Percentiles rank a stretch among this genome's conserved stretches.
These are phyloP conservation scores for Zosterops borbonicus DNA, from an alignment of 2,113 vertebrate species.

Conservation along the genomic window DNA sequence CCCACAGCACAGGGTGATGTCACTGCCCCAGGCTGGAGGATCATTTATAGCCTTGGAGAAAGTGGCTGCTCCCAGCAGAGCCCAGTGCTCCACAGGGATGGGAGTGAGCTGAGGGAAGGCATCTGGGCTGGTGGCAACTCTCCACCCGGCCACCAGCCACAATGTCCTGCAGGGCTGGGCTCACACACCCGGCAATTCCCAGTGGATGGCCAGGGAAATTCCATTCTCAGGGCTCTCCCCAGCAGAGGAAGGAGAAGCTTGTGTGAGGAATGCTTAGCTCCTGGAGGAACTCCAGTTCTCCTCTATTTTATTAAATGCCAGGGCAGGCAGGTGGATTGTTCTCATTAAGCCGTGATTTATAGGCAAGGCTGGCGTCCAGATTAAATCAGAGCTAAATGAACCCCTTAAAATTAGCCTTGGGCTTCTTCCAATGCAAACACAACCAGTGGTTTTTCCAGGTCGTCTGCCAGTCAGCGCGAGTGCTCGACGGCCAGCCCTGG, in stretches of 20 bases:
- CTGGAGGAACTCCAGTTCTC: constrained; percentile 65
- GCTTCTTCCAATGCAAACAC: constrained; percentile 66
- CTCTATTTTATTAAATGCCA: constrained; percentile 63
- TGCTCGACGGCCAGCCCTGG: neutral
- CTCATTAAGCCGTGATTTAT: constrained; percentile 73
- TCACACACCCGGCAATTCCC: neutral
- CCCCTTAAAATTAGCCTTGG: constrained; percentile 72
- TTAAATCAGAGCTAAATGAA: constrained; percentile 73
- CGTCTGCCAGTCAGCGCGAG: constrained; percentile 4
- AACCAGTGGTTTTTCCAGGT: constrained; percentile 51
- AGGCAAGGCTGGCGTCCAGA: constrained; percentile 64
- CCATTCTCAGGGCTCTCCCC: neutral
- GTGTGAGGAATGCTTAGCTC: neutral
- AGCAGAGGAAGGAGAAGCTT: neutral
- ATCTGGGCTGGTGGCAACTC: neutral
- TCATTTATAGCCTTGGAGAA: neutral
- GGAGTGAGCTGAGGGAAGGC: fast-evolving
- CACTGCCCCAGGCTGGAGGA: neutral
- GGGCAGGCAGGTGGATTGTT: constrained; percentile 72
- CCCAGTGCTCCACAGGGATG: fast-evolving
- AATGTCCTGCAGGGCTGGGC: neutral
- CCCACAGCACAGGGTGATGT: neutral
- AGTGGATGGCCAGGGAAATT: neutral
- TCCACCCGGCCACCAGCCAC: neutral
- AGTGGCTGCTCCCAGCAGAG: neutral